Conservation (phyloP, 2,113 vertebrate genomes). For the Osmerus eperlanus region DNA sequence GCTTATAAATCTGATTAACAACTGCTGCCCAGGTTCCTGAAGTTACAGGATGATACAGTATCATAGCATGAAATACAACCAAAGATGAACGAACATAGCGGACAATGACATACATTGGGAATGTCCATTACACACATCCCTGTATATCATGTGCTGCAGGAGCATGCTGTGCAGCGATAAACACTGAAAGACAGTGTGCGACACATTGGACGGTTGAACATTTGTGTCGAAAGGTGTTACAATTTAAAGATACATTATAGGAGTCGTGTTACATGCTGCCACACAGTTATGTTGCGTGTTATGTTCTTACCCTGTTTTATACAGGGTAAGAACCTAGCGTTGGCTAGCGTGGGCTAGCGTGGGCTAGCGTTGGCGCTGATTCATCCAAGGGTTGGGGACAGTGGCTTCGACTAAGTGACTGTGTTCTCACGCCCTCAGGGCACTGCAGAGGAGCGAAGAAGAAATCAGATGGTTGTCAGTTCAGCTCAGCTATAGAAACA, state of each 20-base stretch:
- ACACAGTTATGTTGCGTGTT: too few relatives aligned
- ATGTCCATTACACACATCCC: background rate
- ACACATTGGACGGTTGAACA: background rate
- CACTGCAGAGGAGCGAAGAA: background rate
- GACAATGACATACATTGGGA: background rate
- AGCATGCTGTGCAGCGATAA: background rate
- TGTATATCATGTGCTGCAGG: too few relatives aligned
- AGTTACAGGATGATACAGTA: too few relatives aligned
- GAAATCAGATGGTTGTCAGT: background rate
- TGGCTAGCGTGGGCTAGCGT: too few relatives aligned
- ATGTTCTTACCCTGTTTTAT: background rate
- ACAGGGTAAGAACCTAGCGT: background rate
- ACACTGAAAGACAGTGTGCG: background rate
- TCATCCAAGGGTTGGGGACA: background rate
- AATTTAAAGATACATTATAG: too few relatives aligned
- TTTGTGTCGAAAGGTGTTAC: too few relatives aligned
- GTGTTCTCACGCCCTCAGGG: too few relatives aligned
- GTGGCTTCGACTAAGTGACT: too few relatives aligned
- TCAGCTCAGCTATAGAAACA: background rate
- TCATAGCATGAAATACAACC: too few relatives aligned
- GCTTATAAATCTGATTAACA: background rate
- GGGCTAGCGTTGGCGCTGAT: too few relatives aligned
- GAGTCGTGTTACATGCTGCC: too few relatives aligned
- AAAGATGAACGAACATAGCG: background rate
- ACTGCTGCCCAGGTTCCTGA: background rate